Evolutionary conservation across 2,888 invertebrate genomes (phyloP), one percentile per base, ranked within the genome.

Genomic region (Odontocolon sp.): DNA sequence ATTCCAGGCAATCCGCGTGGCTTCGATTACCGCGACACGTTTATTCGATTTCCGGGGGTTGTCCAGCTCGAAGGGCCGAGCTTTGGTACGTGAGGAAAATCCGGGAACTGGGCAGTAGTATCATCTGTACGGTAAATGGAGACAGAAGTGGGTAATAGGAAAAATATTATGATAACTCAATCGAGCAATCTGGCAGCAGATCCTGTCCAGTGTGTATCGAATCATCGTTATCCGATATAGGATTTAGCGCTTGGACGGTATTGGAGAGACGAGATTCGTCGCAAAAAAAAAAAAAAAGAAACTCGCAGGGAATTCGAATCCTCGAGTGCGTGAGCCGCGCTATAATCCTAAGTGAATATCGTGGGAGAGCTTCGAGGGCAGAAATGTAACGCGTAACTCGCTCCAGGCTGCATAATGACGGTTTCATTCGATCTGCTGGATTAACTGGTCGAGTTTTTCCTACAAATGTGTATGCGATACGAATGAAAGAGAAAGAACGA

Each of bases 101-200:
- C 76, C 76, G 14, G 52, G 64, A 76, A 66, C 74, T 50, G 23
- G 16, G 16, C 52, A 18, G 9, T n/a, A n/a, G n/a, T n/a, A 36
- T 64, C 21, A 23, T 16, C 8, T 11, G n/a, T 31, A 26, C 9
- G 14, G 52, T 38, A 61, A 64, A 28, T 33, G 45, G n/a, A n/a
- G n/a, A n/a, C 26, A 14, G 26, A 45, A 11, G 40, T 38, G 77
- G 80, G 85, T 87, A 86, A 86, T 87, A 86, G 86, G 78, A 84
- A 87, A 88, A 88, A 89, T 89, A 89, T 90, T 89, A 89, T 88
- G 89, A 87, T 89, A 89, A 90, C 87, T 81, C 85, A 85, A 89
- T 90, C 87, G 87, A 80, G 80, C 85, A 84, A 84, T 86, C 84
- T 77, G 77, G 72, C 63, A 45, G 45, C 50, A 67, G 47, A 26